Conservation (phyloP, 1,140 invertebrate species). For the Druon quercuslanigerum region DNA sequence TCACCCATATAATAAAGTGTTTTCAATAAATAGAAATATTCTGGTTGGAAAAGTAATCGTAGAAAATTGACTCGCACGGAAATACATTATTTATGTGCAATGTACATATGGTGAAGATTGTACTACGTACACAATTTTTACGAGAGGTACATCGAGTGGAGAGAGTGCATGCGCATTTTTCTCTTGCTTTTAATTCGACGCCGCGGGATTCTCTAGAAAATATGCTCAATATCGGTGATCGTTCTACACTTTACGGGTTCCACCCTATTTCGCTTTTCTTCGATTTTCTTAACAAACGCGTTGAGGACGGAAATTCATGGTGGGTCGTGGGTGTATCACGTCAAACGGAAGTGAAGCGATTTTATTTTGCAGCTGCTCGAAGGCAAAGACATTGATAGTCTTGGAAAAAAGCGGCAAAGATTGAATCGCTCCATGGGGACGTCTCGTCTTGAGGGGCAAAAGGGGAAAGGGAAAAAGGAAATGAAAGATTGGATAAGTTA, state of each 20-base stretch:
- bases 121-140: constrained; percentile 12
- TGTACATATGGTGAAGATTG: not conserved
- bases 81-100: not conserved
- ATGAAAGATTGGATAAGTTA: constrained; percentile 56
- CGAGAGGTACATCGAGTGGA: not conserved
- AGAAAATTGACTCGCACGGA: not conserved
- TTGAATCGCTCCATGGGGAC: constrained; percentile 61
- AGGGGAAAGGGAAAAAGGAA: constrained; percentile 42
- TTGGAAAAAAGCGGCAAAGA: constrained; percentile 53
- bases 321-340: constrained; percentile 31
- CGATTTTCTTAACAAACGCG: constrained; percentile 3
- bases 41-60: no score
- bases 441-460: constrained; percentile 32
- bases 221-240: constrained; percentile 2
- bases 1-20: no score
- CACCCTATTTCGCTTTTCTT: constrained; percentile 37
- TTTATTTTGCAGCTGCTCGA: constrained; percentile 44
- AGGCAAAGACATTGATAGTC: constrained; percentile 51
- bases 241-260: constrained; percentile 30
- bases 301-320: constrained; percentile 40
- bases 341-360: constrained; percentile 41
- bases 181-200: not conserved
- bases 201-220: not conserved
- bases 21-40: no score
- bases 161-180: constrained; percentile 9